Evolutionary conservation across 2,888 invertebrate species (phyloP), one percentile per base, ranked within the genome.

Genomic region (Clunio marinus): DNA sequence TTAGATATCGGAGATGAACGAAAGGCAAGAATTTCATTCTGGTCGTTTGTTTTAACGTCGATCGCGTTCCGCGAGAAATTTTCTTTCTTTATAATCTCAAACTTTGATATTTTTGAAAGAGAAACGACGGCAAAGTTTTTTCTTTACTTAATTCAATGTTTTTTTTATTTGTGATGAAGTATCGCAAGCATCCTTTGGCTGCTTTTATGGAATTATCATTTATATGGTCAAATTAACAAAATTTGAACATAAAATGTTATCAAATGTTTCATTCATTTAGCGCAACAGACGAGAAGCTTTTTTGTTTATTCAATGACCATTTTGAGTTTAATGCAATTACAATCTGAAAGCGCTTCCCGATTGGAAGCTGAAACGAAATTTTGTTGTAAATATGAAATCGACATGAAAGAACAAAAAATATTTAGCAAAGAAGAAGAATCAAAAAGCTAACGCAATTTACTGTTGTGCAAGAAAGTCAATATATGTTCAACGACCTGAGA

Each of bases 191-290:
- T 13, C 10, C n/a, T 15, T 10, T 3, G n/a, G n/a, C n/a, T 13
- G 3, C 45, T 45, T 45, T 51, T 5, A 51, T 15, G 20, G 51
- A 51, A 51, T 51, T 51, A 51, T 51, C 51, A 51, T 51, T 51
- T 51, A 51, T 51, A 51, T 51, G 51, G 51, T 51, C 51, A 51
- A 51, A 51, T 51, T 51, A 51, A 51, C 51, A 51, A 51, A 51
- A 51, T 51, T 51, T 51, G 20, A 51, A 51, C 51, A 22, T 13
- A 51, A 51, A 51, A 51, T 51, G 51, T 51, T 51, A 51, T 51
- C 51, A 51, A 15, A 51, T 51, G 51, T 51, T 51, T 7, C 5
- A 7, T 45, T 45, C 15, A 15, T 7, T 10, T 15, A 7, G 41
- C 41, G 4, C 3, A 13, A 41, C n/a, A 4, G 4, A 15, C 41